Evolutionary conservation across 92 coral and sea anemone genomes (phyloP), one percentile per base, ranked within the genome.

Genomic region (Metridium senile): DNA sequence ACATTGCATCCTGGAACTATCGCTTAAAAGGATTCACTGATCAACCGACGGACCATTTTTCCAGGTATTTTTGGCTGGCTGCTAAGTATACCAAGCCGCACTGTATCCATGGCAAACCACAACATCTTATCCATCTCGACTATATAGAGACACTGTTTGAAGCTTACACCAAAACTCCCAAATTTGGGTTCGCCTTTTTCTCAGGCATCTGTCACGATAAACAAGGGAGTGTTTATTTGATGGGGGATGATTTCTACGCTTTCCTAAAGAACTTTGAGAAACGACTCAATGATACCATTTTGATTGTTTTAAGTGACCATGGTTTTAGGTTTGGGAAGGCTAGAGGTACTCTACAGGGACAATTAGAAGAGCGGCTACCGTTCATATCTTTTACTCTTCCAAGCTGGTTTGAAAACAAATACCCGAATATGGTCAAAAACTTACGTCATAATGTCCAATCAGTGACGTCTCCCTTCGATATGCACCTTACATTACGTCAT

Each of bases 401-500:
- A 11, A n/a, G 76, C 33, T 83, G 89, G 91, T 81, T 89, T 61
- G 70, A 62, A 28, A 46, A 74, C 28, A 72, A 67, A 22, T 62
- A 83, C 70, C 91, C 87, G 25, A 75, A 82, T 21, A 39, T 94
- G 2, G 46, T 65, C 22, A 51, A 52, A 2, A 85, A 73, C 53
- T 19, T 92, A 52, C 81, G 72, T 51, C 82, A 81, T 34, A 94
- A 94, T 25, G 76, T 83, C 16, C 57, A 89, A 21, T 65, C 83
- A 27, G 82, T 94, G 26, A 89, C 94, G 34, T 92, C 98, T 26
- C 98, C 97, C 11, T 94, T 94, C 66, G 98, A 94, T 65, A 75
- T 94, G 22, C 89, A 94, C 45, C 89, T 90, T 8, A 94, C 98
- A 4, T 67, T 94, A 49, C 88, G 72, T 56, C 98, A 94, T 62